Base-by-base conservation (phyloP, 1,140 invertebrate genomes). In the Calliphora vicina region DNA sequence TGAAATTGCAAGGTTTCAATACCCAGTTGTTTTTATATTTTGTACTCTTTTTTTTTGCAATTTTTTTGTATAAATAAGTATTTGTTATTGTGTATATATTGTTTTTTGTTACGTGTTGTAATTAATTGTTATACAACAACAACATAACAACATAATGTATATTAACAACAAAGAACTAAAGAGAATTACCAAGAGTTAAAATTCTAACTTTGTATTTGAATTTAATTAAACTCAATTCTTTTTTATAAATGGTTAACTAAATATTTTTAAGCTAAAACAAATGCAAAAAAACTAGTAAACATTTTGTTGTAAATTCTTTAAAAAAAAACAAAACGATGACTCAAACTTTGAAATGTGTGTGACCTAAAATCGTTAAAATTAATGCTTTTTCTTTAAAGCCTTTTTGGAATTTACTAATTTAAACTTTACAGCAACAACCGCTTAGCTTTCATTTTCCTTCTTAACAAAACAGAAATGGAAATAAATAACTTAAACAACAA, bases 1-100 rank as follows among this genome's bases (percentile, higher is more conserved):
- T 43, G 74, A 45, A 78, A 78, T 78, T 78, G 74, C 74, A 78
- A 78, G 74, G 74, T 78, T 78, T 78, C 74, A n/a, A 74, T 50
- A 50, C 17, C 4, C 12, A 35, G 35, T 35, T 50, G 45, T 17
- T 50, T 1, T 50, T 50, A 15, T n/a, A n/a, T 50, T 45, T 45
- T 17, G 17, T 17, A 50, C 45, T 17, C 12, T 50, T 17, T 13
- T 50, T 13, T 17, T 50, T 50, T 50, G 13, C 45, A 50, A 50
- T 50, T 50, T 17, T 50, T 50, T 50, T 6, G 12, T 17, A 50
- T 6, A 35, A 35, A 35, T 35, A n/a, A n/a, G 2, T 17, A 50
- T 6, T 67, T 67, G 20, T 67, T 67, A 17, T 20, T 67, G 20
- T 67, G 61, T 67, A 25, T 25, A n/a, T n/a, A n/a, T 67, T 67